A percentile compares a stretch with the other conserved stretches of the same genome.
phyloP scores from a whole-genome alignment of 2,888 invertebrate genomes.

The Metopia argyrocephala region DNA sequence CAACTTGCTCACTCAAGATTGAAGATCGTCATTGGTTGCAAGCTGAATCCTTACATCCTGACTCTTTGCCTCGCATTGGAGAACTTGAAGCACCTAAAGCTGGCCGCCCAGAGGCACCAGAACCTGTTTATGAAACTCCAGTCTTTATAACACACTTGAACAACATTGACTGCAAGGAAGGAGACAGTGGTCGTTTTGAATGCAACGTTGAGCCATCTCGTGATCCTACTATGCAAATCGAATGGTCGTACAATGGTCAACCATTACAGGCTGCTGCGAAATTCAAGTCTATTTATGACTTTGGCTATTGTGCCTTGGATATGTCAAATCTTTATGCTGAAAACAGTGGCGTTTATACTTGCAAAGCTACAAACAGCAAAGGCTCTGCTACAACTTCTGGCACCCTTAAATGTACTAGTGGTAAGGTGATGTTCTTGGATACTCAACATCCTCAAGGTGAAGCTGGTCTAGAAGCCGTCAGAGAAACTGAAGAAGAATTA shows the following conservation, averaged over 20 bases:
- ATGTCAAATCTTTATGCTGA: constrained; percentile 92
- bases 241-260: constrained; percentile 97
- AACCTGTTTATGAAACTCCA: constrained; percentile 89
- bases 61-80: constrained; percentile 91
- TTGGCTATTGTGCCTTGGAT: constrained; percentile 96
- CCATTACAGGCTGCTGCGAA: constrained; percentile 92
- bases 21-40: constrained; percentile 93
- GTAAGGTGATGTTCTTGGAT: constrained; percentile 88
- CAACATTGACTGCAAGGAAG: constrained; percentile 92
- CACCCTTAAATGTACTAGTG: constrained; percentile 90
- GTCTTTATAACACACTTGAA: constrained; percentile 94
- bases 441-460: constrained; percentile 97
- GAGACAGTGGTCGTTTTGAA: constrained; percentile 93
- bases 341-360: constrained; percentile 94
- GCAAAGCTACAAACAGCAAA: constrained; percentile 92
- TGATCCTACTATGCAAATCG: constrained; percentile 93
- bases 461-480: constrained; percentile 92
- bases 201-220: constrained; percentile 94
- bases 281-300: constrained; percentile 95
- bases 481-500: constrained; percentile 91
- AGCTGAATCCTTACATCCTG: constrained; percentile 92
- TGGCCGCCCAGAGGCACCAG: constrained; percentile 84
- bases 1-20: constrained; percentile 92
- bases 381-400: constrained; percentile 95
- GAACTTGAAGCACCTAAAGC: constrained; percentile 90